A percentile compares a stretch with the other conserved stretches of the same genome.
Evolutionary conservation across 2,113 vertebrate genomes (phyloP).

Genomic region (Tenebrosternarchus preto): DNA sequence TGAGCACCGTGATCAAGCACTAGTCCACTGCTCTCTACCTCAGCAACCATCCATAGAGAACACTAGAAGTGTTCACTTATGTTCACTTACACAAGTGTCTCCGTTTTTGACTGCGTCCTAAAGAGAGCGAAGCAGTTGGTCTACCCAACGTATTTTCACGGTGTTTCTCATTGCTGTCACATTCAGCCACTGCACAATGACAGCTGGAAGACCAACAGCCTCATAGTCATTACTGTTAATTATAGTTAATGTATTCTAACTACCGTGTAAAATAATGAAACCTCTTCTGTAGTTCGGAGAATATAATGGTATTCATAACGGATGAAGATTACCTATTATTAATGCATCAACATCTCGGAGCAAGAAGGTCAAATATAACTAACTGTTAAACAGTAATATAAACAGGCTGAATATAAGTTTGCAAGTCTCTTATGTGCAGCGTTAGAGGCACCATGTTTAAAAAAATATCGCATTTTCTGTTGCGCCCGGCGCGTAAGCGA

Average conservation of each 20-base stretch:
- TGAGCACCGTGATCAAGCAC: no score
- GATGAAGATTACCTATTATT: not conserved
- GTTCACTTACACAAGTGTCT: no score
- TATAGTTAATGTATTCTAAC: not conserved
- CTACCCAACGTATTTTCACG: no score
- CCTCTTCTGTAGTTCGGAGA: not conserved
- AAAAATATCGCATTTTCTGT: not conserved
- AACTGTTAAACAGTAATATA: not conserved
- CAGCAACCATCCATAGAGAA: no score
- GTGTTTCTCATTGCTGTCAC: not conserved
- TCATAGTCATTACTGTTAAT: constrained; percentile 4
- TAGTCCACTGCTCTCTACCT: no score
- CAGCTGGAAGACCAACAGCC: not conserved
- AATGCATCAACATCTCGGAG: not conserved
- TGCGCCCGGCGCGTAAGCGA: not conserved
- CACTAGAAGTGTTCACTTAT: no score
- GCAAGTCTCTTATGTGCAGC: not conserved
- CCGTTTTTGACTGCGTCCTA: no score
- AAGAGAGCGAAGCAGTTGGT: no score
- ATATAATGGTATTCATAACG: not conserved
- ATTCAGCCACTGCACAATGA: not conserved
- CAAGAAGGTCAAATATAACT: not conserved
- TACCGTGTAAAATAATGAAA: not conserved
- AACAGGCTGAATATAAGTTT: not conserved
- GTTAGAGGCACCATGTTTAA: not conserved